Evolutionary conservation across 1,140 invertebrate genomes (phyloP).

Genomic region (Drosophila takahashii): DNA sequence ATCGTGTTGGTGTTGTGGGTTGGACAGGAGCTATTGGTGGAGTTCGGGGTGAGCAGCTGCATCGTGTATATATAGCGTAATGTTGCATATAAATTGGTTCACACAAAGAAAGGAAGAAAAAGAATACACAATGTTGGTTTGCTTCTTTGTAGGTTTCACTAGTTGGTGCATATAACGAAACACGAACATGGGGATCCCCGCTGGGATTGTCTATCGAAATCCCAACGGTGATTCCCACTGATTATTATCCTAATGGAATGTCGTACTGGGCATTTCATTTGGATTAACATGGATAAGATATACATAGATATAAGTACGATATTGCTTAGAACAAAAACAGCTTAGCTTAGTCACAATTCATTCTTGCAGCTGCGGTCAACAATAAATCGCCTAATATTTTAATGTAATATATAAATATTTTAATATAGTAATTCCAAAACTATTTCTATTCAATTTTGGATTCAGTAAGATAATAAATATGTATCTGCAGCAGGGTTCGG

Average conservation of each 20-base stretch:
- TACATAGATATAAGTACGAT: conserved; percentile 4
- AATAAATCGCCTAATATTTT: no score
- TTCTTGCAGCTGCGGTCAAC: neutral
- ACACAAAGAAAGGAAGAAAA: conserved; percentile 80
- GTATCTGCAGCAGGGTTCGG: no score
- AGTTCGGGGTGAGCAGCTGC: conserved; percentile 40
- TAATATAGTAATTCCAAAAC: no score
- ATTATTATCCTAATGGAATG: neutral
- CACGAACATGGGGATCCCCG: conserved; percentile 5
- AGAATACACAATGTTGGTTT: conserved; percentile 68
- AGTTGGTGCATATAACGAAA: conserved; percentile 27
- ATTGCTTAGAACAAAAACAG: neutral
- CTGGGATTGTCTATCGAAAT: conserved; percentile 7
- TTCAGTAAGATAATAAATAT: no score
- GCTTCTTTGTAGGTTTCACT: conserved; percentile 43
- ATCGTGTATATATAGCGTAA: conserved; percentile 29
- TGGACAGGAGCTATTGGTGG: conserved; percentile 54
- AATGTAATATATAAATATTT: no score
- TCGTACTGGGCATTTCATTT: neutral
- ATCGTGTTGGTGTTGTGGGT: conserved; percentile 53
- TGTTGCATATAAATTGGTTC: conserved; percentile 41
- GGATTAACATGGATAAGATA: neutral
- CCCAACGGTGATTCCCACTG: conserved; percentile 9
- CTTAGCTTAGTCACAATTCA: neutral
- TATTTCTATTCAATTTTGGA: no score